phyloP scores from a whole-genome alignment of 2,888 invertebrate species.

The Crepidodera aurea region DNA sequence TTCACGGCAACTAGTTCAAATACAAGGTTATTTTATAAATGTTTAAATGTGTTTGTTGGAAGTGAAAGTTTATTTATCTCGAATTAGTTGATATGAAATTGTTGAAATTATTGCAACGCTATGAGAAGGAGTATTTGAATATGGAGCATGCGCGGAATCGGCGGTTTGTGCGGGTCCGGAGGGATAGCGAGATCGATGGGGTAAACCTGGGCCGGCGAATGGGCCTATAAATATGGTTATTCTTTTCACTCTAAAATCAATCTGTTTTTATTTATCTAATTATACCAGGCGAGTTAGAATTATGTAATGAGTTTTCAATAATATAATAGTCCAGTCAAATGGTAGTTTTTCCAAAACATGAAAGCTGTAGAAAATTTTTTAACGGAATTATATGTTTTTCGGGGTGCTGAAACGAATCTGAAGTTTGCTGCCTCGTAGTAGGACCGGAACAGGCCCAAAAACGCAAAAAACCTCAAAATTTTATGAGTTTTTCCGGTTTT shows the following conservation, averaged over 20 bases:
- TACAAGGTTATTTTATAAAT: slow-evolving; percentile 27
- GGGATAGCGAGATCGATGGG: slow-evolving; percentile 5
- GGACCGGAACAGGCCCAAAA: no score
- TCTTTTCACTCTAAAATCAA: background rate
- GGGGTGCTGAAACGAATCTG: no score
- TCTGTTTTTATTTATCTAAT: no score
- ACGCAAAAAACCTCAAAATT: no score
- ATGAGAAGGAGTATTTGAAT: slow-evolving; percentile 18
- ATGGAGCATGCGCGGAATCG: slow-evolving; percentile 22
- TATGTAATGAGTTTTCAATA: no score
- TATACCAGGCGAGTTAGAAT: no score
- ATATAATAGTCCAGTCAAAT: no score
- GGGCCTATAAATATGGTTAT: slow-evolving; percentile 25
- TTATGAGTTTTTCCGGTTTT: no score
- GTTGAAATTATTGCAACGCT: slow-evolving; percentile 15
- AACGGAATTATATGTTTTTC: no score
- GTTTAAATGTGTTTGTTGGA: slow-evolving; percentile 12
- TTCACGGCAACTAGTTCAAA: background rate
- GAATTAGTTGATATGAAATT: slow-evolving; percentile 24
- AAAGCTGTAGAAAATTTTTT: no score
- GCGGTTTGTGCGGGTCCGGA: slow-evolving; percentile 17
- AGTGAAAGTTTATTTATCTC: slow-evolving; percentile 35
- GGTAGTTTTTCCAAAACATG: no score
- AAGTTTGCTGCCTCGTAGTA: no score
- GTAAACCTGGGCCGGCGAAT: slow-evolving; percentile 11